Conservation (phyloP, 1,140 invertebrate genomes). For the Drosophila elegans region DNA sequence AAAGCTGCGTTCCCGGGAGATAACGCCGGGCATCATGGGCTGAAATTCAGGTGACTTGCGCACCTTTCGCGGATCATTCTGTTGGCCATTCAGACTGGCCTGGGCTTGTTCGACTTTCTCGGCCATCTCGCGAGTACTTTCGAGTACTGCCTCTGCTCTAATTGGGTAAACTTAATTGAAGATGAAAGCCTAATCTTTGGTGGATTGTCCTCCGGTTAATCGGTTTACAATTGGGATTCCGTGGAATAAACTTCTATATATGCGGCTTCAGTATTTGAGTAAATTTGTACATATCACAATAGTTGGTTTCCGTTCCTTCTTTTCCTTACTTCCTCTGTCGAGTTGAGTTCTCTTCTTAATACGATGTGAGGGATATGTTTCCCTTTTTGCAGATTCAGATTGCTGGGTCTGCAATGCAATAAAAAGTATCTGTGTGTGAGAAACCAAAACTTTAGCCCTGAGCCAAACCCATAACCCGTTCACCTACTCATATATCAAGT, state of each 20-base stretch:
- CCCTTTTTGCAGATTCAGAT: conserved; percentile 51
- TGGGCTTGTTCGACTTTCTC: conserved; percentile 77
- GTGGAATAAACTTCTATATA: conserved; percentile 61
- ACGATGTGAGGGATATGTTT: conserved; percentile 52
- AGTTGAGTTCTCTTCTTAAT: conserved; percentile 61
- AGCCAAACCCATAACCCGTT: conserved; percentile 48
- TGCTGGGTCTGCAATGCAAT: conserved; percentile 64
- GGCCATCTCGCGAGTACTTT: conserved; percentile 52
- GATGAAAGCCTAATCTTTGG: conserved; percentile 73
- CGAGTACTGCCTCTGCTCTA: conserved; percentile 37
- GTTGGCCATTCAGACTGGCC: conserved; percentile 63
- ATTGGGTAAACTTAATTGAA: conserved; percentile 53
- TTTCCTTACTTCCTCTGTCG: conserved; percentile 22
- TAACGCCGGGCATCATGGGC: conserved; percentile 84
- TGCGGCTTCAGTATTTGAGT: conserved; percentile 76
- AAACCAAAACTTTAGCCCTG: conserved; percentile 7
- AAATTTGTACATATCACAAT: conserved; percentile 83
- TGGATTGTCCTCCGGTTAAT: conserved; percentile 42
- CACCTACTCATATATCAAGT: conserved; percentile 48
- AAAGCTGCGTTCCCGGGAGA: conserved; percentile 87
- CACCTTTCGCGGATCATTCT: conserved; percentile 73
- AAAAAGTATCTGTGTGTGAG: conserved; percentile 3
- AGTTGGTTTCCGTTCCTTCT: conserved; percentile 48
- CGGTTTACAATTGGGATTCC: conserved; percentile 32
- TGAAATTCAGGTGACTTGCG: conserved; percentile 82